Evolutionary conservation across 1,140 invertebrate genomes (phyloP).

Genomic region (Zaprionus gabonicus): DNA sequence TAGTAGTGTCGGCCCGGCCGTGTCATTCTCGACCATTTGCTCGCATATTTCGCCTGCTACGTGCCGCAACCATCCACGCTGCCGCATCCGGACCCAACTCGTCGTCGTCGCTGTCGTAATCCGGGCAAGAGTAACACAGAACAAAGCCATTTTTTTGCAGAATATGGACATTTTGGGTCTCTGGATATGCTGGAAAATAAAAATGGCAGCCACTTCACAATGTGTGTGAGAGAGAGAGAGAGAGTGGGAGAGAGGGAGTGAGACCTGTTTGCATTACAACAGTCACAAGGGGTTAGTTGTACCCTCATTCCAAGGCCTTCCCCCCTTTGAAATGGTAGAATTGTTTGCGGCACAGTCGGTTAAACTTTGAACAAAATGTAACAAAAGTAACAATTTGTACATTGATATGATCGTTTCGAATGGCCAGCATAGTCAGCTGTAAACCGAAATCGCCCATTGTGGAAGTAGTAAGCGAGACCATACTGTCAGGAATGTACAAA

Average conservation of each 20-base stretch:
- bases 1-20: slow-evolving; percentile 15
- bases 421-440: neutral
- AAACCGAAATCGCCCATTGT: slow-evolving; percentile 1
- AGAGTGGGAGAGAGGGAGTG: neutral
- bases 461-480: neutral
- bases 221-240: neutral
- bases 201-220: slow-evolving; percentile 56
- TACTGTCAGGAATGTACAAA: neutral
- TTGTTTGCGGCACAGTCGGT: slow-evolving; percentile 59
- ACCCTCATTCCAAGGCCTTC: neutral
- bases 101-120: slow-evolving; percentile 1
- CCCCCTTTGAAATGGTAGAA: slow-evolving; percentile 22
- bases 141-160: slow-evolving; percentile 72
- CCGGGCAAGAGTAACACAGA: slow-evolving; percentile 40
- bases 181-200: slow-evolving; percentile 46
- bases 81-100: slow-evolving; percentile 21
- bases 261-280: slow-evolving; percentile 45
- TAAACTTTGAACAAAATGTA: slow-evolving; percentile 53
- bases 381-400: slow-evolving; percentile 34
- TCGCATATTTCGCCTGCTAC: slow-evolving; percentile 71
- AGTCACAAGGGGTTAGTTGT: slow-evolving; percentile 29
- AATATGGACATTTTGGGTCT: slow-evolving; percentile 68
- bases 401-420: slow-evolving; percentile 10
- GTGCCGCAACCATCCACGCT: slow-evolving; percentile 54
- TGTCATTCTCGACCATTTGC: slow-evolving; percentile 65